These are phyloP conservation scores for Sphenopsis melanotis DNA, from an alignment of 2,797 vertebrate species.

Conservation along the genomic window DNA sequence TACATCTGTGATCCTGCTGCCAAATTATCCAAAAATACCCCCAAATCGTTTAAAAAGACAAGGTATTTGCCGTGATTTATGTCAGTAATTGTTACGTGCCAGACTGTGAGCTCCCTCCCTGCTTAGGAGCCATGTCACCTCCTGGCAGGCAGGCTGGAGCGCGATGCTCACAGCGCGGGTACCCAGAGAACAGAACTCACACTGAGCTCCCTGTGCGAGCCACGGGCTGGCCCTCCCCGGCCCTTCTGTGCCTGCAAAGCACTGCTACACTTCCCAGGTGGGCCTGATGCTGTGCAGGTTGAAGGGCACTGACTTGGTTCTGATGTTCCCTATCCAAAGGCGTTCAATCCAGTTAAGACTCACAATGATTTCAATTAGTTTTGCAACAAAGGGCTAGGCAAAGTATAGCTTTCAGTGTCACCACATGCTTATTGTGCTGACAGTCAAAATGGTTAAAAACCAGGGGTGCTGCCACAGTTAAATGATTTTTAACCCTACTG, in stretches of 20 bases:
- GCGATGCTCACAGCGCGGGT: background rate
- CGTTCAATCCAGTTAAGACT: background rate
- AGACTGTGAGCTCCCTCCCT: background rate
- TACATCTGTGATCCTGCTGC: background rate
- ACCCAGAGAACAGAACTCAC: background rate
- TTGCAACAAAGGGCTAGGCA: background rate
- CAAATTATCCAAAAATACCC: background rate
- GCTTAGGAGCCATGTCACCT: background rate
- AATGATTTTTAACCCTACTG: background rate
- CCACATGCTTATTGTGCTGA: background rate
- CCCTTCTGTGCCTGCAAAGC: background rate
- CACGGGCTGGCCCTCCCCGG: background rate
- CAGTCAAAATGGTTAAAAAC: background rate
- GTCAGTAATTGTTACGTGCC: background rate
- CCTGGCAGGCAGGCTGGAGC: background rate
- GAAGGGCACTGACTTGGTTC: background rate
- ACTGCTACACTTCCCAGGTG: background rate
- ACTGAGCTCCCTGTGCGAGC: background rate
- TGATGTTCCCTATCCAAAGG: background rate
- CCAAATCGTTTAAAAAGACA: background rate
- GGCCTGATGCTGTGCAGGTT: accelerated
- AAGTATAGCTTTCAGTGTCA: background rate
- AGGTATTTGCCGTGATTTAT: background rate
- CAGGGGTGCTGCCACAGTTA: background rate
- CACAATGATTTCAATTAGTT: background rate